Evolutionary conservation across 2,113 vertebrate genomes (phyloP).

Genomic region (Scolopax mira): DNA sequence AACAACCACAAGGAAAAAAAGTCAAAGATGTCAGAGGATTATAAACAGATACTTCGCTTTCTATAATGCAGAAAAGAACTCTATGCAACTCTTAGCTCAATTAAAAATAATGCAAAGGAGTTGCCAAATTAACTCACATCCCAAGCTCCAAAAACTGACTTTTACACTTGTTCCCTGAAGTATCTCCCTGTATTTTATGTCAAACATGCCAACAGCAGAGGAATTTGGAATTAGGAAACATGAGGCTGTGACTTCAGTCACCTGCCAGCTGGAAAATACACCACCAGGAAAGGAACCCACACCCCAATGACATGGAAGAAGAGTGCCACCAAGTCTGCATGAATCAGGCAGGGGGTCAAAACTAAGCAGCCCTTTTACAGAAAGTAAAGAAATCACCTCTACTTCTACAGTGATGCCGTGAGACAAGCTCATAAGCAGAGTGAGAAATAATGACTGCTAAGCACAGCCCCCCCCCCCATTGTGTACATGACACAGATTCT

Average conservation of each 20-base stretch:
- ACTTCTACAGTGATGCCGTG: not conserved
- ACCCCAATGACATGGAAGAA: not conserved
- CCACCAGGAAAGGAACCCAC: not conserved
- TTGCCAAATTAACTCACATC: not conserved
- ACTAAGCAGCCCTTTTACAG: not conserved
- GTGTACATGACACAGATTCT: not conserved
- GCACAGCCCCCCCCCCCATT: not conserved
- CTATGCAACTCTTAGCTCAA: accelerated
- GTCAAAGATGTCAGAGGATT: not conserved
- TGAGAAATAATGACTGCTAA: not conserved
- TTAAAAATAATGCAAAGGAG: not conserved
- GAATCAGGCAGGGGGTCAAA: not conserved
- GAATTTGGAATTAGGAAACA: not conserved
- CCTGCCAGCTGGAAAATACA: slow-evolving; percentile 1
- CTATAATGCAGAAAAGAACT: not conserved
- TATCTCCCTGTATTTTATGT: not conserved
- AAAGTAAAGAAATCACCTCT: not conserved
- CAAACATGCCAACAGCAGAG: not conserved
- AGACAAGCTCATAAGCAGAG: not conserved
- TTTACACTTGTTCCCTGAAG: not conserved
- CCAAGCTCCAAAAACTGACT: not conserved
- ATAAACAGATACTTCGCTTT: not conserved
- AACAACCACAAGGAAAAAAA: not conserved
- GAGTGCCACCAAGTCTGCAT: not conserved
- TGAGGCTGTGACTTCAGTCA: not conserved